These are phyloP conservation scores for Pitangus sulphuratus DNA, from an alignment of 2,797 vertebrate genomes.

Conservation along the genomic window DNA sequence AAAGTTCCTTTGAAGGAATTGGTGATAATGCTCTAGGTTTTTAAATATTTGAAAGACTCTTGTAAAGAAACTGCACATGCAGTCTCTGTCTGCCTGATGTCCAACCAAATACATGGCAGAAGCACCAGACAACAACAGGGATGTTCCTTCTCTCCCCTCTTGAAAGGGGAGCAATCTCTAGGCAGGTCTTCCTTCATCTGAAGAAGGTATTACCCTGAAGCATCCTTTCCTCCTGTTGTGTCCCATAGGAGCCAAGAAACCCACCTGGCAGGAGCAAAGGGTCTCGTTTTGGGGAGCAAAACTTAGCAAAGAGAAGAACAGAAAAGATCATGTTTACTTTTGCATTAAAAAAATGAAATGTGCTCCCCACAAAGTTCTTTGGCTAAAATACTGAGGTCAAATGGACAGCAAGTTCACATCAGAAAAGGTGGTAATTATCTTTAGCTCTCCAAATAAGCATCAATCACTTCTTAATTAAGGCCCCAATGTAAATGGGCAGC, in stretches of 20 bases:
- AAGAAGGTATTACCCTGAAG: neutral
- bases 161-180: neutral
- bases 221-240: neutral
- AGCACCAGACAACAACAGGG: neutral
- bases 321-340: neutral
- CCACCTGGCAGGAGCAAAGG: neutral
- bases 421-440: conserved; percentile 31
- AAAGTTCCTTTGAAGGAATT: neutral
- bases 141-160: neutral
- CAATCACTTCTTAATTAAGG: conserved; percentile 54
- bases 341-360: neutral
- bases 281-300: neutral
- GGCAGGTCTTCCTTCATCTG: neutral
- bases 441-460: conserved; percentile 44
- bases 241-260: neutral
- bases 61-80: neutral
- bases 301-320: neutral
- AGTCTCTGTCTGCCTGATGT: neutral
- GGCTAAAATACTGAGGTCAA: conserved; percentile 24
- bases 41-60: neutral
- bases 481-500: neutral
- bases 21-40: neutral
- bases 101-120: neutral
- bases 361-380: neutral
- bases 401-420: neutral